Percentiles rank a stretch among this genome's conserved stretches.
Conservation (phyloP, 2,113 vertebrate species). For the Macroglossus sobrinus region DNA sequence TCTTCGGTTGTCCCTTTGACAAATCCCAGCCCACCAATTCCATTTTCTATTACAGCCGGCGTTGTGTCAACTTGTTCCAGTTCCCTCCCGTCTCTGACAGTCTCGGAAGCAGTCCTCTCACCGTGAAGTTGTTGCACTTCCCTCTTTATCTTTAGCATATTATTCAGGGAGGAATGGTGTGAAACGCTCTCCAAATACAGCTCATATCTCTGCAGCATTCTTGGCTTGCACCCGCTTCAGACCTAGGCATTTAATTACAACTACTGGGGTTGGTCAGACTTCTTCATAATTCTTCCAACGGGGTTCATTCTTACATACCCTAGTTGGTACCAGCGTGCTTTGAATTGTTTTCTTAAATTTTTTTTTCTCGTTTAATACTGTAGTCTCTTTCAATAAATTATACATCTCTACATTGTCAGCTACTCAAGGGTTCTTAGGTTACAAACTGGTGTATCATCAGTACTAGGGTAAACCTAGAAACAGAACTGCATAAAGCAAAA, state of each 20-base stretch:
- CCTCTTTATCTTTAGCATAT: not conserved
- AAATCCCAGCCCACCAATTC: not conserved
- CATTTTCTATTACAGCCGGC: not conserved
- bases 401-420: not conserved
- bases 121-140: not conserved
- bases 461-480: not conserved
- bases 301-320: not conserved
- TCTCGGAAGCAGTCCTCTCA: not conserved
- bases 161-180: constrained; percentile 34
- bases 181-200: constrained; percentile 57
- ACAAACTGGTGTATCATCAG: not conserved
- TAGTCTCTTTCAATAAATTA: not conserved
- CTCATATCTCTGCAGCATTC: not conserved
- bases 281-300: not conserved
- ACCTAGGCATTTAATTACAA: not conserved
- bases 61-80: not conserved
- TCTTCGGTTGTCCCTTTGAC: constrained; percentile 30
- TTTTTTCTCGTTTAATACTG: not conserved
- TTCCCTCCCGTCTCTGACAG: not conserved
- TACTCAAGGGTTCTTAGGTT: not conserved
- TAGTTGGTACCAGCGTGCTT: not conserved
- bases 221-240: not conserved
- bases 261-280: not conserved
- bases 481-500: not conserved
- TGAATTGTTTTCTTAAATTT: not conserved